These are phyloP conservation scores for Dasyornis broadbenti DNA, from an alignment of 2,113 vertebrate genomes.

Conservation along the genomic window DNA sequence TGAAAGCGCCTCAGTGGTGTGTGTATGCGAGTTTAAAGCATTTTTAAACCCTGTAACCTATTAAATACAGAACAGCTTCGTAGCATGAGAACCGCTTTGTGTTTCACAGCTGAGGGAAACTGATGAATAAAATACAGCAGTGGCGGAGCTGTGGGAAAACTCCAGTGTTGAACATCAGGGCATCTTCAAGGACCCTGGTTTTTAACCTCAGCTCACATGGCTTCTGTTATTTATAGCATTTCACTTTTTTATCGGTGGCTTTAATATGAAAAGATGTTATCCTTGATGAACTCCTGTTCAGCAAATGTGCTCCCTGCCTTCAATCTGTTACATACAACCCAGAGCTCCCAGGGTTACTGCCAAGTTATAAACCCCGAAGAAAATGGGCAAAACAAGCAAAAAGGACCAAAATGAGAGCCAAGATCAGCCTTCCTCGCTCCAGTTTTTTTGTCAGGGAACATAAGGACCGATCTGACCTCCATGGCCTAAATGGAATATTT, in stretches of 20 bases:
- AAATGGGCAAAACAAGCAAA: neutral
- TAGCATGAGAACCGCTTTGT: neutral
- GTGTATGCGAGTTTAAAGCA: neutral
- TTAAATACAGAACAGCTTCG: neutral
- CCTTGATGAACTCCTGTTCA: neutral
- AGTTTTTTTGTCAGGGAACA: neutral
- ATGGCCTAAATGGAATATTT: neutral
- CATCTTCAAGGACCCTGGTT: neutral
- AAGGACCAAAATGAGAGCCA: neutral
- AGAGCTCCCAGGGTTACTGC: neutral
- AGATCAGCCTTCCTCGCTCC: neutral
- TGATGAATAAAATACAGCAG: neutral
- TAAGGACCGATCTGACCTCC: neutral
- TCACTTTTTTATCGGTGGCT: neutral
- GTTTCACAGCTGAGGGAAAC: neutral
- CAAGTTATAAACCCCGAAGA: neutral
- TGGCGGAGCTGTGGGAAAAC: neutral
- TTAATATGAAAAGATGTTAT: constrained; percentile 16
- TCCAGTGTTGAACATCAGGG: neutral
- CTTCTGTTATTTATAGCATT: neutral
- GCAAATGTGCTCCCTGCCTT: constrained; percentile 18
- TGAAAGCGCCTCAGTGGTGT: neutral
- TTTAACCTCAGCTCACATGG: neutral
- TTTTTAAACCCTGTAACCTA: neutral
- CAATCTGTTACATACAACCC: neutral